phyloP scores from a whole-genome alignment of 2,113 vertebrate genomes.

The Phaethornis superciliosus region DNA sequence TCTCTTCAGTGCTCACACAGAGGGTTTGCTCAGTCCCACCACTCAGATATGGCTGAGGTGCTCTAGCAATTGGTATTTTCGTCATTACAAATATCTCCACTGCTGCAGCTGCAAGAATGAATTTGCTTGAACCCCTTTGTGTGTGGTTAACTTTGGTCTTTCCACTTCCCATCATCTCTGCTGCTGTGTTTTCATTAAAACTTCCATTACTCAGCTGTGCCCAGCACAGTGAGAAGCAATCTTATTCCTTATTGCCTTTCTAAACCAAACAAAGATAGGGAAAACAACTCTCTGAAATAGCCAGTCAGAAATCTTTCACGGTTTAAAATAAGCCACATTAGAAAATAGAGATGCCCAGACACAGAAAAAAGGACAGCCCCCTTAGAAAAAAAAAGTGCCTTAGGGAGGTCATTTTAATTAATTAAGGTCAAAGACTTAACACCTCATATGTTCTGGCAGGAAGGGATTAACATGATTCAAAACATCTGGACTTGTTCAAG shows the following conservation, averaged over 20 bases:
- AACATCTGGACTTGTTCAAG: constrained; percentile 32
- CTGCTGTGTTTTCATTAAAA: constrained; percentile 49
- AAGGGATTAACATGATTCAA: neutral
- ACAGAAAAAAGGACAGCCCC: neutral
- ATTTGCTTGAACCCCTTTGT: constrained; percentile 5
- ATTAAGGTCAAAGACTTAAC: constrained; percentile 6
- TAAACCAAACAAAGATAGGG: constrained; percentile 25
- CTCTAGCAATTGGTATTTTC: neutral
- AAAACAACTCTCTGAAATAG: neutral
- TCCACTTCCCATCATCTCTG: neutral
- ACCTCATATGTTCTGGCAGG: neutral
- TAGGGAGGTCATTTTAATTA: constrained; percentile 37
- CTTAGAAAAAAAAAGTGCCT: neutral
- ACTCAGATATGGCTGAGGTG: neutral
- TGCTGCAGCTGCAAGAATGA: neutral
- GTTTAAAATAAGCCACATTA: constrained; percentile 12
- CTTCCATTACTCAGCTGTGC: neutral
- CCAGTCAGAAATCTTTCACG: neutral
- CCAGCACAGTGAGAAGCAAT: neutral
- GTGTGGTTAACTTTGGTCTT: constrained; percentile 19
- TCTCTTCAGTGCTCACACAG: neutral
- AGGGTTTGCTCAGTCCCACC: neutral
- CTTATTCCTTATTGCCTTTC: constrained; percentile 49
- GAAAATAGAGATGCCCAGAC: neutral
- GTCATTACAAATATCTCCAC: neutral